Base-by-base conservation (phyloP, 1,140 invertebrate genomes). In the Wasmannia auropunctata region DNA sequence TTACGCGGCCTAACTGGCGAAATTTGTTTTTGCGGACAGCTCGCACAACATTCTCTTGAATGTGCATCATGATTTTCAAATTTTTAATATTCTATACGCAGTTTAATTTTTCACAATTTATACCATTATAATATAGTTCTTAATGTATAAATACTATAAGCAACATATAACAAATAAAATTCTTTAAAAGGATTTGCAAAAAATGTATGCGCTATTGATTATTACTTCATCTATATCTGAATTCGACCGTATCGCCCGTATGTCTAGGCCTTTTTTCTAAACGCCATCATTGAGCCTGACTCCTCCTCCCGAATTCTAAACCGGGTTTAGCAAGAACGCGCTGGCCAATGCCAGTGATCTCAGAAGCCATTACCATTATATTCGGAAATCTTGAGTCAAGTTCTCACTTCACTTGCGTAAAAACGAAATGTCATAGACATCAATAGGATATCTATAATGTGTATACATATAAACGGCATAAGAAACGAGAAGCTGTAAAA, bases 231-330 rank as follows among this genome's bases (percentile, higher is more conserved):
- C 10, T 22, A 19, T 22, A 10, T 80, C 22, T 19, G 2, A 28
- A 69, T 80, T 80, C 77, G 62, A 10, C 46, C 62, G 2, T 28
- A 43, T 67, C 63, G 77, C 62, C n/a, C n/a, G n/a, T 19, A 51
- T 80, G 56, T 43, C 25, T 43, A 40, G 28, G n/a, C 19, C 25
- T n/a, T 58, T 25, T 72, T 83, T 46, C 54, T 83, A 83, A 83
- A 74, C 51, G 51, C 77, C 77, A 69, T 77, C 28, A n/a, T 46
- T 28, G 25, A 40, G n/a, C 37, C 37, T 74, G 16, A n/a, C 67
- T 31, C 67, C 79, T 43, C 67, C 65, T 58, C 25, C 14, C 67
- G 7, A 74, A 83, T 43, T 83, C 19, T 60, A 34, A 81, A 80
- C 31, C 51, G 25, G 58, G 67, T 58, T 60, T 58, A 43, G 51